Percentiles rank a stretch among this genome's conserved stretches.
phyloP scores from a whole-genome alignment of 2,888 invertebrate genomes.

The Pyrocoelia pectoralis region DNA sequence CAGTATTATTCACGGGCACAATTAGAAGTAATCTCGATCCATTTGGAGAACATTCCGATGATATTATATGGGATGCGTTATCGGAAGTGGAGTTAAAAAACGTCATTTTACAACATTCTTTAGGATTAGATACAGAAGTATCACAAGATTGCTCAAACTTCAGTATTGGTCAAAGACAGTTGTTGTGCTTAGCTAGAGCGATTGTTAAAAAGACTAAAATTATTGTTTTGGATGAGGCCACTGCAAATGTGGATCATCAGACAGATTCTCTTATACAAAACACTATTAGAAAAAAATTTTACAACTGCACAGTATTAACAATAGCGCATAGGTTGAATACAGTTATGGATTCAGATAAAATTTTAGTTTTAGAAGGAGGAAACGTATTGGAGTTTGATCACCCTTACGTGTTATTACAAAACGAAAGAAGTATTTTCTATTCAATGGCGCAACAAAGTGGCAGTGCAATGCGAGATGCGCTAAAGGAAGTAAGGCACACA shows the following conservation, averaged over 20 bases:
- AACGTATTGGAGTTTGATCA: constrained; percentile 78
- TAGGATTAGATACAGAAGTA: constrained; percentile 51
- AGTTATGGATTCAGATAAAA: constrained; percentile 86
- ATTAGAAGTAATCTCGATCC: constrained; percentile 91
- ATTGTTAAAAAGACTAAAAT: constrained; percentile 61
- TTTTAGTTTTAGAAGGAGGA: constrained; percentile 86
- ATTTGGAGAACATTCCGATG: constrained; percentile 80
- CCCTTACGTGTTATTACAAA: constrained; percentile 73
- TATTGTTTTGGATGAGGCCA: constrained; percentile 73
- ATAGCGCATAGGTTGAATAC: constrained; percentile 88
- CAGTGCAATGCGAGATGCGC: constrained; percentile 44
- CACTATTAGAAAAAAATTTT: constrained; percentile 79
- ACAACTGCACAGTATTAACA: constrained; percentile 81
- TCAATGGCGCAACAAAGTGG: constrained; percentile 77
- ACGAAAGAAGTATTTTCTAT: constrained; percentile 68
- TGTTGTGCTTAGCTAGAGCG: constrained; percentile 75
- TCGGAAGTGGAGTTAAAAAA: constrained; percentile 84
- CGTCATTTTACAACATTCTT: constrained; percentile 69
- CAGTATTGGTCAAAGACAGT: constrained; percentile 68
- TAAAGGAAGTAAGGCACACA: constrained; percentile 40
- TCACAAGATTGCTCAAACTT: constrained; percentile 69
- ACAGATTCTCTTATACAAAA: constrained; percentile 82
- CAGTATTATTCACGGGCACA: constrained; percentile 85
- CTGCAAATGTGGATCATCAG: constrained; percentile 83
- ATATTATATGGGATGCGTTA: constrained; percentile 82